These are phyloP conservation scores for Zaprionus lachaisei DNA, from an alignment of 1,140 invertebrate species.

Conservation along the genomic window DNA sequence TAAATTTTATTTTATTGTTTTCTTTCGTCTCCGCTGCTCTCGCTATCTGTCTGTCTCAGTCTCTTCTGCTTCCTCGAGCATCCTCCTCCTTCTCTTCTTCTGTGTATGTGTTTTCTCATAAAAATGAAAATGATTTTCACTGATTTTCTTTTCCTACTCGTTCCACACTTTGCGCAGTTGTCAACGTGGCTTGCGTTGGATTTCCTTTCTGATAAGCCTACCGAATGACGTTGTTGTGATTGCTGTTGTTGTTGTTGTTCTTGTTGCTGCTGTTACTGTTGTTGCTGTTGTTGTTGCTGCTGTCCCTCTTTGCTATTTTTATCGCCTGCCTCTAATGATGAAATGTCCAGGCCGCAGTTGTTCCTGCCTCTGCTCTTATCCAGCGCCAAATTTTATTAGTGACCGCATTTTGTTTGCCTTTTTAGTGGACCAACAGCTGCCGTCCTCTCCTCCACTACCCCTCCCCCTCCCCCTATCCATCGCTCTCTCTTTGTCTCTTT, in stretches of 20 bases:
- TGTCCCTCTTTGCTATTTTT: constrained; percentile 62
- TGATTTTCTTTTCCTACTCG: constrained; percentile 31
- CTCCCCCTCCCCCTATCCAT: too few relatives aligned
- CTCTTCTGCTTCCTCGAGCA: neutral
- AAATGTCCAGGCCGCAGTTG: constrained; percentile 48
- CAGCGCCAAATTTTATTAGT: constrained; percentile 68
- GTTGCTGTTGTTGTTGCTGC: constrained; percentile 20
- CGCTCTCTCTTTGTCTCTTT: neutral
- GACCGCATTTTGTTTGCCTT: constrained; percentile 64
- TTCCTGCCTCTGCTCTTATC: constrained; percentile 1
- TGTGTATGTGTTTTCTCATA: constrained; percentile 20
- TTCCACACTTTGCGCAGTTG: constrained; percentile 19
- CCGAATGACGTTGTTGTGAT: constrained; percentile 17
- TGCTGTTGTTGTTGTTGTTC: constrained; percentile 21
- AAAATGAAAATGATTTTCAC: constrained; percentile 58
- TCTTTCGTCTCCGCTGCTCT: constrained; percentile 44
- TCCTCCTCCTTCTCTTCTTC: constrained; percentile 35
- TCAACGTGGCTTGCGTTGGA: constrained; percentile 43
- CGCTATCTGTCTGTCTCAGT: neutral
- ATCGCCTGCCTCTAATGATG: constrained; percentile 65
- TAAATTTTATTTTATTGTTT: constrained; percentile 80
- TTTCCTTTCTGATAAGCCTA: constrained; percentile 43
- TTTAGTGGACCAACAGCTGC: constrained; percentile 70
- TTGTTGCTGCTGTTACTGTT: constrained; percentile 15
- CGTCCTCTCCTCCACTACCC: constrained; percentile 4